Conservation (phyloP, 2,113 vertebrate species). For the Calcarius ornatus region DNA sequence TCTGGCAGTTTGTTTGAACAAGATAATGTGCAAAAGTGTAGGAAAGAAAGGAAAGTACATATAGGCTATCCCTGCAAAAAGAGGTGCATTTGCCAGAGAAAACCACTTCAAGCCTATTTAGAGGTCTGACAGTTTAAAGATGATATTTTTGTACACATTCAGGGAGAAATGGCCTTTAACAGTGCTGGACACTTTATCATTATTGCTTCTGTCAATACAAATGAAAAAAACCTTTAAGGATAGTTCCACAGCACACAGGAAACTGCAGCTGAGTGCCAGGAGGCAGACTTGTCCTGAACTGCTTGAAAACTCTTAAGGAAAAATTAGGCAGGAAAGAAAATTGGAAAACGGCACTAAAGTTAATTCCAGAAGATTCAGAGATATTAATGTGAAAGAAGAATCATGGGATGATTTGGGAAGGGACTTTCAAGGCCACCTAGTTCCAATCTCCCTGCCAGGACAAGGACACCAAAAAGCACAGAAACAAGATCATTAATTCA, state of each 20-base stretch:
- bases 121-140: neutral
- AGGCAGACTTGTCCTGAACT: neutral
- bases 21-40: neutral
- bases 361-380: neutral
- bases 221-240: neutral
- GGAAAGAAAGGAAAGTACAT: neutral
- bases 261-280: neutral
- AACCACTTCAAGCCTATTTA: neutral
- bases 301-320: neutral
- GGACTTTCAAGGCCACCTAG: neutral
- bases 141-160: neutral
- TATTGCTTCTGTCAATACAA: neutral
- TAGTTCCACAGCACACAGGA: neutral
- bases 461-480: neutral
- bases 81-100: neutral
- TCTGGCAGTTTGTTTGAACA: neutral
- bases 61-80: neutral
- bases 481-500: neutral
- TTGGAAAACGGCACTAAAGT: neutral
- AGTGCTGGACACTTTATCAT: neutral
- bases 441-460: neutral
- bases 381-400: neutral
- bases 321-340: neutral
- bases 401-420: neutral
- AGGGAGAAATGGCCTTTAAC: neutral